phyloP scores from a whole-genome alignment of 2,113 vertebrate species.

The Sorex fumeus region DNA sequence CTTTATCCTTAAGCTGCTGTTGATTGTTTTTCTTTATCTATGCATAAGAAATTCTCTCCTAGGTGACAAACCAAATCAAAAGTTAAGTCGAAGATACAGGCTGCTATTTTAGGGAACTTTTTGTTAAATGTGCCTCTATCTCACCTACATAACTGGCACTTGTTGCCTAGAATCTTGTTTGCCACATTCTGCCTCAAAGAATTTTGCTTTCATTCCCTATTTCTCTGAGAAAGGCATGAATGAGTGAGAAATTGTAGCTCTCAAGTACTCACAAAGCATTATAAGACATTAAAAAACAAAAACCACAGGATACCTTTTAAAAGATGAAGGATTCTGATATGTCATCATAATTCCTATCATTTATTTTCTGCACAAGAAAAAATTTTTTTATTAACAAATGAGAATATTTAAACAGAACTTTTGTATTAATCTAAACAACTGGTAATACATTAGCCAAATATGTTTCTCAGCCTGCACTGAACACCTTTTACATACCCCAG shows the following conservation, averaged over 20 bases:
- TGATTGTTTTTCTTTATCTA: not conserved
- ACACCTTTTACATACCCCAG: not conserved
- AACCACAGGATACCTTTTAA: constrained; percentile 35
- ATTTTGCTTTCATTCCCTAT: not conserved
- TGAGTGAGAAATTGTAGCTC: not conserved
- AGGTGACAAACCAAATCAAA: not conserved
- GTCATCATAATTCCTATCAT: not conserved
- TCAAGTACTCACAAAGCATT: not conserved
- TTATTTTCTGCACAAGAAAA: constrained; percentile 37
- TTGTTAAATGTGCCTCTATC: not conserved
- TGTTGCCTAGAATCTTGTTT: not conserved
- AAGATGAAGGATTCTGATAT: not conserved
- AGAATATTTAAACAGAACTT: not conserved
- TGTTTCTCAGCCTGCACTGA: not conserved
- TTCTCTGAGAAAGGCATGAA: not conserved
- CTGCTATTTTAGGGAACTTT: not conserved
- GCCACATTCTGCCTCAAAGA: not conserved
- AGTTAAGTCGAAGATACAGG: not conserved
- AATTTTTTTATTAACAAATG: constrained; percentile 36
- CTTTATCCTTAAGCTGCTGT: not conserved
- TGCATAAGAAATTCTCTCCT: not conserved
- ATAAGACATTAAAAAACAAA: not conserved
- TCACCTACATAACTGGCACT: fast-evolving
- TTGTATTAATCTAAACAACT: constrained; percentile 10
- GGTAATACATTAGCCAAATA: not conserved